Conservation (phyloP, 2,888 invertebrate genomes). For the Sericinus montela region DNA sequence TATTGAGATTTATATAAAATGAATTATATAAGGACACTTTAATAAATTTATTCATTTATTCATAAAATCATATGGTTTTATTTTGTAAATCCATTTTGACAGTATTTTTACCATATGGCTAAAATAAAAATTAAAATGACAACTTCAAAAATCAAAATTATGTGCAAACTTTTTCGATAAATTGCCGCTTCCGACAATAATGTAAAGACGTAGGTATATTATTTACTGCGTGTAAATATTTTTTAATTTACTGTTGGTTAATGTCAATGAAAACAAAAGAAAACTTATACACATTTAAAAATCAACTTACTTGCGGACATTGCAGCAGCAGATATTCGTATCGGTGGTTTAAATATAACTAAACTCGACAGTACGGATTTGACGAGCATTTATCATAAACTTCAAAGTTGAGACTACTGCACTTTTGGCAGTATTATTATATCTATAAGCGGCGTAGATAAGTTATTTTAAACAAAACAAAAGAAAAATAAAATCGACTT, state of each 20-base stretch:
- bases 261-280: background rate
- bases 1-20: constrained; percentile 9
- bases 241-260: no score
- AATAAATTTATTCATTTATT: constrained; percentile 19
- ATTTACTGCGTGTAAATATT: no score
- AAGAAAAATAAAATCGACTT: background rate
- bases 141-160: background rate
- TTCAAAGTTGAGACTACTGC: background rate
- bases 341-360: constrained; percentile 33
- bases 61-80: constrained; percentile 10
- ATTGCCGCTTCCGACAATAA: background rate
- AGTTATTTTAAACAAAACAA: constrained; percentile 7
- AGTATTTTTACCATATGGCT: background rate
- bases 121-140: background rate
- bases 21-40: constrained; percentile 11
- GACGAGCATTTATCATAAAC: constrained; percentile 39
- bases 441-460: background rate
- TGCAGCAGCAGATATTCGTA: constrained; percentile 31
- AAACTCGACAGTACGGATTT: constrained; percentile 37
- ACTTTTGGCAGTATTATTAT: background rate
- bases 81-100: constrained; percentile 7
- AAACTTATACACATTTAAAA: constrained; percentile 1
- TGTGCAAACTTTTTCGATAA: background rate
- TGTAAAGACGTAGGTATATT: no score
- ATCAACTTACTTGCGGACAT: constrained; percentile 56